Base-by-base conservation (phyloP, 2,113 vertebrate species). In the Gracilinanus agilis region DNA sequence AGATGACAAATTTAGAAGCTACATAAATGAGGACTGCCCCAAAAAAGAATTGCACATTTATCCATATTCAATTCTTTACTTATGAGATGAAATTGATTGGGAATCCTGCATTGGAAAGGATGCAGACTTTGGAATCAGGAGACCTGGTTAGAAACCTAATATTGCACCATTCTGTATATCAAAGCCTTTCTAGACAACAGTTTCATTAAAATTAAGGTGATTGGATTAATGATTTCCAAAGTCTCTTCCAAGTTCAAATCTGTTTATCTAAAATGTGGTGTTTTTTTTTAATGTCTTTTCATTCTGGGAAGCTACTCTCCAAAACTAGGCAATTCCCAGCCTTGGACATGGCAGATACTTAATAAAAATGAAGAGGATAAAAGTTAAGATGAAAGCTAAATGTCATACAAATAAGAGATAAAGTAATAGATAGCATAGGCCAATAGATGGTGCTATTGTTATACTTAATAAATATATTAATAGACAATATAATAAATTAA, bases 361-460 rank as follows among this genome's bases (percentile, higher is more conserved):
- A 49, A 21, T 10, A 90, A 90, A 44, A 89, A 95, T 92, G 54
- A 89, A 58, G 44, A 27, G 3, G 7, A 21, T 90, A 24, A 49
- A 54, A 83, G 29, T 27, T 24, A 93, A 90, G 29, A 3, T 29
- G 3, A 23, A 49, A 90, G 0, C 11, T 44, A 0, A 24, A 16
- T 34, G n/a, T 54, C 10, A 88, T 5, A 9, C 7, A 27, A 53
- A 3, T 4, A 44, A 27, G 2, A 12, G 53, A 44, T 29, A 90
- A 54, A 94, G 19, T 44, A 91, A 27, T 88, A 89, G 24, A 83
- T 2, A 90, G 9, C 89, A 27, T 0, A 23, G 24, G 40, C 93
- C 98, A 97, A 54, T 95, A 98, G 98, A 55, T 98, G 98, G 98
- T n/a, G 95, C 94, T 96, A 67, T 96, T 95, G 97, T 89, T 94